Percentiles rank a stretch among this genome's conserved stretches.
Evolutionary conservation across 2,888 invertebrate species (phyloP).

Genomic region (Stenoptilia bipunctidactyla): DNA sequence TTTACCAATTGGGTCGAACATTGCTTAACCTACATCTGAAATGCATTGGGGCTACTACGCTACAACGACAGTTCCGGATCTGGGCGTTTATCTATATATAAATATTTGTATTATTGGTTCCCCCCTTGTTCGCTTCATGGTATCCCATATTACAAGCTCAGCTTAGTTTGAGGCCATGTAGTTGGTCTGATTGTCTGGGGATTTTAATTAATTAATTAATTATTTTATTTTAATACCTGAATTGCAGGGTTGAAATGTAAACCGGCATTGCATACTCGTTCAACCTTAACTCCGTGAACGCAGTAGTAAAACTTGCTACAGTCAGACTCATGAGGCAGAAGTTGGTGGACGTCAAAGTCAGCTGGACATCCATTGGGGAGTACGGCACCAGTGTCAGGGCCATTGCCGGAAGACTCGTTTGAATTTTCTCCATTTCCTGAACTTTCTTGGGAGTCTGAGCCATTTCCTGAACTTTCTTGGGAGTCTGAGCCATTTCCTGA

Average conservation of each 20-base stretch:
- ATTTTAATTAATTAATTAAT: no score
- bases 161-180: no score
- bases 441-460: constrained; percentile 2
- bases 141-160: no score
- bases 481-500: not conserved
- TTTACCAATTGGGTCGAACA: no score
- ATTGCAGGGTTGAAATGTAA: constrained; percentile 21
- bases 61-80: no score
- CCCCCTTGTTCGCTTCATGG: no score
- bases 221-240: no score
- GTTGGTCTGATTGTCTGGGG: no score
- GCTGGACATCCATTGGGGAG: constrained; percentile 24
- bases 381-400: not conserved
- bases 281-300: constrained; percentile 22
- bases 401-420: not conserved
- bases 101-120: no score
- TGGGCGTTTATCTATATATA: no score
- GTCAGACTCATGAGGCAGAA: constrained; percentile 24
- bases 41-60: no score
- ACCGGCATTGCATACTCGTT: constrained; percentile 18
- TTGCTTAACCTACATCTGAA: no score
- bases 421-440: not conserved
- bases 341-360: constrained; percentile 19
- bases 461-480: not conserved
- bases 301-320: constrained; percentile 31